Base-by-base conservation (phyloP, 1,140 invertebrate species). In the Aphelinus certus region DNA sequence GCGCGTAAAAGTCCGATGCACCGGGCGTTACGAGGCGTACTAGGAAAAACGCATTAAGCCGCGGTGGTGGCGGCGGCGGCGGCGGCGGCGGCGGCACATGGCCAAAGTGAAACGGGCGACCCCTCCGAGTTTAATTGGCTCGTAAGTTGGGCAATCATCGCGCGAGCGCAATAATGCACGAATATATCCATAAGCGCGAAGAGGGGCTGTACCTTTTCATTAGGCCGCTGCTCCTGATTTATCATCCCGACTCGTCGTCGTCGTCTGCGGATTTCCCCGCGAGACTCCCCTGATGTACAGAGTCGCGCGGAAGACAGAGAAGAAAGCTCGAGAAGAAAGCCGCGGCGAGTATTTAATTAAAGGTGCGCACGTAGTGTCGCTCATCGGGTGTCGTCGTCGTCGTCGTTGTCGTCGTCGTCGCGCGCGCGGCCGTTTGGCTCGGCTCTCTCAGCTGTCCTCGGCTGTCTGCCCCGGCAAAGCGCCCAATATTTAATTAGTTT, bases 401-500 rank as follows among this genome's bases (percentile, higher is more conserved):
- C 26, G 26, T 26, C 26, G 26, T 26, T 0, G 26, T 26, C 26
- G 26, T 26, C 26, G 26, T 26, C 26, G 26, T 26, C 26, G 26
- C 26, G 26, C 26, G 26, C 26, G 26, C 26, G 26, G 26, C 26
- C 26, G 26, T 26, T 3, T 42, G 3, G 3, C 69, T 60, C 71
- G 46, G 10, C 53, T 43, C 56, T 49, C 75, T 53, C 63, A 26
- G 26, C 57, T 63, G 57, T 57, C 60, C 64, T 53, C 56, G 69
- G 61, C 64, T 74, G 71, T 74, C 66, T 76, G 77, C 75, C 78
- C 75, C 66, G 60, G 72, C 85, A 26, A 26, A 26, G 26, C 26
- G 26, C 26, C 26, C 26, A 87, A 87, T 87, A 87, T 88, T 88
- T 88, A 88, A 88, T 88, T 88, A 88, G 86, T 87, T 88, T 88